A percentile compares a stretch with the other conserved stretches of the same genome.
Conservation (phyloP, 2,797 vertebrate genomes). For the Bradypodion pumilum region DNA sequence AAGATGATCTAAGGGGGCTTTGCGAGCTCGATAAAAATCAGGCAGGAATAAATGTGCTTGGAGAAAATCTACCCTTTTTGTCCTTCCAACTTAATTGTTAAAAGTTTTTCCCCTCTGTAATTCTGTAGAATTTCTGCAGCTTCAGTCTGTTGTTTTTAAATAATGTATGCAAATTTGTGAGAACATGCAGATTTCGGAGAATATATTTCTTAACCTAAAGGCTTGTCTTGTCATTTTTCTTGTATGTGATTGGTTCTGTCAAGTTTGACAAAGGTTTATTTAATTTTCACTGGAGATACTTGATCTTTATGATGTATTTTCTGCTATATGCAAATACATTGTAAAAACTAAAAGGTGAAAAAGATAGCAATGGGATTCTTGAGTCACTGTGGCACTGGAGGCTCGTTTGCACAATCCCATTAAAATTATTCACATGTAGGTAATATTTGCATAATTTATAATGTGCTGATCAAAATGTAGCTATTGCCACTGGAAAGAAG, state of each 20-base stretch:
- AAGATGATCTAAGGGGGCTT: constrained; percentile 92
- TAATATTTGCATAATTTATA: constrained; percentile 74
- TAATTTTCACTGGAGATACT: constrained; percentile 81
- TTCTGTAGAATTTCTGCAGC: constrained; percentile 75
- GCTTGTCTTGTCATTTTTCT: constrained; percentile 82
- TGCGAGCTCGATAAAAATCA: constrained; percentile 92
- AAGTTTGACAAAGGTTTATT: constrained; percentile 85
- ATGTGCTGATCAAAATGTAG: constrained; percentile 60
- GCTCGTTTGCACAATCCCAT: constrained; percentile 66
- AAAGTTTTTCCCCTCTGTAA: constrained; percentile 75
- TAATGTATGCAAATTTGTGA: constrained; percentile 85
- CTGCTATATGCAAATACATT: constrained; percentile 78
- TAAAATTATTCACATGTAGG: constrained; percentile 67
- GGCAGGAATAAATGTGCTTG: constrained; percentile 80
- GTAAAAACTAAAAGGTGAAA: constrained; percentile 76
- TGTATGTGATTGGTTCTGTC: constrained; percentile 82
- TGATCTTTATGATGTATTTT: constrained; percentile 82
- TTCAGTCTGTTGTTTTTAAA: constrained; percentile 80
- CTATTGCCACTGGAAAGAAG: constrained; percentile 73
- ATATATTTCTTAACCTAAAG: constrained; percentile 78
- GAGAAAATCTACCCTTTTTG: constrained; percentile 90
- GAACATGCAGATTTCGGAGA: constrained; percentile 83
- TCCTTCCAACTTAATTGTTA: constrained; percentile 92
- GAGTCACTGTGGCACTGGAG: constrained; percentile 59
- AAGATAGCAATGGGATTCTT: constrained; percentile 68